A percentile compares a stretch with the other conserved stretches of the same genome.
Evolutionary conservation across 2,797 vertebrate genomes (phyloP).

Genomic region (Phylloscopus collybita): DNA sequence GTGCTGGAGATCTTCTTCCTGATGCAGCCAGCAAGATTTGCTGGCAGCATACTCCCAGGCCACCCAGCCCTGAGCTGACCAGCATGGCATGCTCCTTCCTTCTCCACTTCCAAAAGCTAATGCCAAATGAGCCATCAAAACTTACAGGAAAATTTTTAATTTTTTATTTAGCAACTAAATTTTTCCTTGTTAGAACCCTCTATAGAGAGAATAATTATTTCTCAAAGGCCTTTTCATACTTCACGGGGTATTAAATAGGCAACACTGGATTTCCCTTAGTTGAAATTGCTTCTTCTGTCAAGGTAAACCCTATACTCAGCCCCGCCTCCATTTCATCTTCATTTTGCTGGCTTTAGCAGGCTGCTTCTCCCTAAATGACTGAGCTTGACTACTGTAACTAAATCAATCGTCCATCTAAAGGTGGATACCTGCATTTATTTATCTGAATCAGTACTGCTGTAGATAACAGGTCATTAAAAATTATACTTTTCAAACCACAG

Average conservation of each 20-base stretch:
- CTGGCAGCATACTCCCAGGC: not conserved
- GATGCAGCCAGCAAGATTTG: not conserved
- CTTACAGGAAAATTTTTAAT: not conserved
- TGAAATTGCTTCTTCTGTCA: constrained; percentile 33
- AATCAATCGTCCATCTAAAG: constrained; percentile 40
- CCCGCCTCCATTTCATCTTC: not conserved
- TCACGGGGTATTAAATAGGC: constrained; percentile 50
- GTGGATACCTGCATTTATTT: constrained; percentile 34
- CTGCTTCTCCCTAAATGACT: constrained; percentile 33
- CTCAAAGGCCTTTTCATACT: constrained; percentile 55
- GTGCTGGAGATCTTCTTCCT: not conserved
- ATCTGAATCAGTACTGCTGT: constrained; percentile 4
- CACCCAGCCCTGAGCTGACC: not conserved
- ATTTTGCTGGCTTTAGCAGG: constrained; percentile 26
- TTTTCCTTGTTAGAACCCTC: not conserved
- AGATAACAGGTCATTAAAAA: constrained; percentile 42
- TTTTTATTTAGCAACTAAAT: not conserved
- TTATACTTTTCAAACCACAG: constrained; percentile 1
- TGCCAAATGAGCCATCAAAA: not conserved
- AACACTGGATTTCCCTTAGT: constrained; percentile 20
- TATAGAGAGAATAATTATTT: constrained; percentile 31
- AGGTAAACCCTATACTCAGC: constrained; percentile 10
- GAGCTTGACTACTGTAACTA: constrained; percentile 36
- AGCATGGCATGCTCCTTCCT: rapidly evolving
- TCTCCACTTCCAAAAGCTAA: not conserved